These are phyloP conservation scores for Aricia artaxerxes DNA, from an alignment of 2,888 invertebrate genomes.

Conservation along the genomic window DNA sequence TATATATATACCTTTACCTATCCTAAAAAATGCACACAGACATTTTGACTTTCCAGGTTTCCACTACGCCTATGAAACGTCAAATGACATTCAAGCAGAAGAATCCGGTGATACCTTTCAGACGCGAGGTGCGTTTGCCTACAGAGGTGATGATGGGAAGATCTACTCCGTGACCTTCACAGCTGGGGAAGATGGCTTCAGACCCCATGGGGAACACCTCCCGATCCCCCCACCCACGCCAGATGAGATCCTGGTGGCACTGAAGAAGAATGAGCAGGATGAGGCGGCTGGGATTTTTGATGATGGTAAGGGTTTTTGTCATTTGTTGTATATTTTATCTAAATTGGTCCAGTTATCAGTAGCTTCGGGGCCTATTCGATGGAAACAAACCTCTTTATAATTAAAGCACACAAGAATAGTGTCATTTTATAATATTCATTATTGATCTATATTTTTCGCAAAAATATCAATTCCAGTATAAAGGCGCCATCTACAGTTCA, in stretches of 20 bases:
- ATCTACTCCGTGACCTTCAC: constrained; percentile 76
- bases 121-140: constrained; percentile 77
- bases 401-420: too few species aligned
- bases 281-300: constrained; percentile 79
- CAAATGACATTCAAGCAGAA: constrained; percentile 67
- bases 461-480: not conserved
- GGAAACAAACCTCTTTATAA: too few species aligned
- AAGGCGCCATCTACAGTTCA: not conserved
- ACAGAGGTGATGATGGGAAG: constrained; percentile 80
- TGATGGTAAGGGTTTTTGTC: constrained; percentile 57
- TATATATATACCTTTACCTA: too few species aligned
- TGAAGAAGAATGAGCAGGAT: constrained; percentile 74
- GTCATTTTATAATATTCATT: not conserved
- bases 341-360: too few species aligned
- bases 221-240: constrained; percentile 81
- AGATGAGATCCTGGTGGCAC: constrained; percentile 73
- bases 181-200: constrained; percentile 80
- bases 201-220: constrained; percentile 77
- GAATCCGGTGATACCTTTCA: constrained; percentile 57
- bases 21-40: too few species aligned
- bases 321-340: too few species aligned
- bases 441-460: not conserved
- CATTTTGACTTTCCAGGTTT: constrained; percentile 50
- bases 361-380: too few species aligned
- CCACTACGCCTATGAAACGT: constrained; percentile 66